Conservation (phyloP, 2,888 invertebrate species). For the Torymus tubicola region DNA sequence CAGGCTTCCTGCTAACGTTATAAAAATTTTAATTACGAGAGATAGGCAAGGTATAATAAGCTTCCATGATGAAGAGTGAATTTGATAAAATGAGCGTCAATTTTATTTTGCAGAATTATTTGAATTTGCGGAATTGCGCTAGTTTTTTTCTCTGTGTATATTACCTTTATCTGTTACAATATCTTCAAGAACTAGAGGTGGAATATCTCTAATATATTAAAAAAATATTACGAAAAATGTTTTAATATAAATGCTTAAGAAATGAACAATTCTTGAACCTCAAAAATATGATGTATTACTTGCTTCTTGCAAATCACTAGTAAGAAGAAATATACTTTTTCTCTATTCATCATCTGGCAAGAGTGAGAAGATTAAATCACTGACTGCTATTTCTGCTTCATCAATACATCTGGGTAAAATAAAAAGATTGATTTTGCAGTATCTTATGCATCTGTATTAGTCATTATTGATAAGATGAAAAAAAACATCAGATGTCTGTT, state of each 20-base stretch:
- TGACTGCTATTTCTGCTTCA: background rate
- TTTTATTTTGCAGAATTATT: no score
- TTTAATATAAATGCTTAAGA: background rate
- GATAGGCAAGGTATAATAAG: no score
- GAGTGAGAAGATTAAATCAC: background rate
- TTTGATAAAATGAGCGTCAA: no score
- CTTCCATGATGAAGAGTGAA: no score
- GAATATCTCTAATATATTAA: background rate
- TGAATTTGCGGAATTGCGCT: background rate
- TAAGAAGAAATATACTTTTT: background rate
- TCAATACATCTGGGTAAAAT: background rate
- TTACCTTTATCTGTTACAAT: background rate
- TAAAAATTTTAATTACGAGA: no score
- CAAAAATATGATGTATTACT: background rate
- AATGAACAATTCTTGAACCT: background rate
- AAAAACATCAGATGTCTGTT: background rate
- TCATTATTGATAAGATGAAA: background rate
- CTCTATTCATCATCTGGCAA: background rate
- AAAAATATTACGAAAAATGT: background rate
- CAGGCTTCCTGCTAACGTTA: no score
- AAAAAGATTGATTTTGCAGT: background rate
- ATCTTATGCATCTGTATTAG: background rate
- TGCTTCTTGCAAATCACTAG: background rate
- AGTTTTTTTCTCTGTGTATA: background rate
- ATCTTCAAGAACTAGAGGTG: background rate